A percentile compares a stretch with the other conserved stretches of the same genome.
phyloP scores from a whole-genome alignment of 2,797 vertebrate genomes.

The Clarias platycephalus region DNA sequence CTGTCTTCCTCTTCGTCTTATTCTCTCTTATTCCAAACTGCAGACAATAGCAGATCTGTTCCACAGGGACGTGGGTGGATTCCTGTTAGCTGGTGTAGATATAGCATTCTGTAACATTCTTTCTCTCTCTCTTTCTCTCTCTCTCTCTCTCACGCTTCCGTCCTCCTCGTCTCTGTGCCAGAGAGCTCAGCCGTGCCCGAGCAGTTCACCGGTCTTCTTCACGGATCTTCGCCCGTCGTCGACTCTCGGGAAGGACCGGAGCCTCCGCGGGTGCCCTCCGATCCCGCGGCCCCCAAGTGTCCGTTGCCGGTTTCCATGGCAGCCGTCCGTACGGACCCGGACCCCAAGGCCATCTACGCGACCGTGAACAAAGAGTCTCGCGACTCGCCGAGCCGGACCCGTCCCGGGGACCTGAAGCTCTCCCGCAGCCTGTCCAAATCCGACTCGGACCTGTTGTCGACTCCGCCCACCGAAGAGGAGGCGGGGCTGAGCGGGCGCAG shows the following conservation, averaged over 20 bases:
- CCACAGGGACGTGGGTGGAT: constrained; percentile 74
- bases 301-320: constrained; percentile 66
- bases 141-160: background rate
- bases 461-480: constrained; percentile 92
- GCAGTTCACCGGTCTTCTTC: constrained; percentile 94
- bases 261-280: constrained; percentile 51
- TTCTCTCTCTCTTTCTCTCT: constrained; percentile 17
- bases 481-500: constrained; percentile 87
- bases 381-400: constrained; percentile 73
- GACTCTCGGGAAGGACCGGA: constrained; percentile 88
- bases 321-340: constrained; percentile 76
- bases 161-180: constrained; percentile 61
- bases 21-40: constrained; percentile 52
- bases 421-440: constrained; percentile 98
- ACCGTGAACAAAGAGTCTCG: constrained; percentile 76
- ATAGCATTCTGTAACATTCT: constrained; percentile 23
- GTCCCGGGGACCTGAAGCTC: constrained; percentile 91
- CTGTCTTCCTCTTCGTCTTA: constrained; percentile 52
- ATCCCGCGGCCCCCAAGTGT: constrained; percentile 5
- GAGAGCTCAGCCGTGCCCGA: constrained; percentile 79
- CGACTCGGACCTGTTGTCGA: constrained; percentile 94
- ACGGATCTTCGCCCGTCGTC: constrained; percentile 94
- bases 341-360: constrained; percentile 82
- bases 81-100: constrained; percentile 63
- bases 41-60: constrained; percentile 90